Base-by-base conservation (phyloP, 2,888 invertebrate species). In the Tenthredo amoena region DNA sequence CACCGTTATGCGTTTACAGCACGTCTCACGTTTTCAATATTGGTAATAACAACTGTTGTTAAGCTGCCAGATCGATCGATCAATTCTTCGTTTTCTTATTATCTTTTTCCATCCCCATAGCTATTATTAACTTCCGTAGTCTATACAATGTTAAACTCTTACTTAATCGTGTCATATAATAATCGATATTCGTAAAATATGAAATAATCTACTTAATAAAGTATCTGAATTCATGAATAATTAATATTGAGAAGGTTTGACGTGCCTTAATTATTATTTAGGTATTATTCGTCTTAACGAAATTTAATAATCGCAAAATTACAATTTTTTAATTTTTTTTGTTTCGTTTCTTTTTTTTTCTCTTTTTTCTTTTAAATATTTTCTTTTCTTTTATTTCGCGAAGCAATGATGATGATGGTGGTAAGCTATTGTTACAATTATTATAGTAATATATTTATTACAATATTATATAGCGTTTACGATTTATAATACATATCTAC, bases 401-500 rank as follows among this genome's bases (percentile, higher is more conserved):
- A 76, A 76, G 43, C 76, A 43, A 76, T 76, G 76, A 76, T 26
- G 76, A 74, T 74, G 43, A 40, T 40, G 26, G 12, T 62, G 58
- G 58, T 62, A 62, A 62, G 62, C 62, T 62, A 62, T 62, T 12
- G 26, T 62, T 62, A 62, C 26, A 62, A 62, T 62, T 62, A 62
- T 62, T 58, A 58, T 58, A 21, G 21, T n/a, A n/a, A 62, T 62
- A 62, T 62, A 62, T 62, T 62, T 62, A 62, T 62, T 62, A 62
- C 62, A 62, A 62, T 62, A 62, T 62, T 62, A 62, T 62, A 62
- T 79, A 82, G 62, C 82, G 82, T 82, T 82, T 62, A 82, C 43
- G 82, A 37, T 82, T 79, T 74, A 26, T 82, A 21, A 82, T 82
- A 82, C 82, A 82, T 82, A 82, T 82, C 82, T 82, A 82, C 82